Evolutionary conservation across 2,888 invertebrate genomes (phyloP).

Genomic region (Aromia moschata): DNA sequence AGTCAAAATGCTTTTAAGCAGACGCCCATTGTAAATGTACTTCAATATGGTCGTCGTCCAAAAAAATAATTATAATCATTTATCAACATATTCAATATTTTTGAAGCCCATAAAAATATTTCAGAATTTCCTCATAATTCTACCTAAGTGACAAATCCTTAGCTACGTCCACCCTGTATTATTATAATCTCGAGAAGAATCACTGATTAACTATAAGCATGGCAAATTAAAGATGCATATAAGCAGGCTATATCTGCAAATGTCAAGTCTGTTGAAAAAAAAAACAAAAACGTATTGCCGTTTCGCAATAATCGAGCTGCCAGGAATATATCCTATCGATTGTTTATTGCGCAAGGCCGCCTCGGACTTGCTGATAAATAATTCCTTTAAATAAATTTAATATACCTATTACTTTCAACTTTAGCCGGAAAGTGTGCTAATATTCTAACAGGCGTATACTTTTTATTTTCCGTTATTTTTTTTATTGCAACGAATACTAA

Average conservation of each 20-base stretch:
- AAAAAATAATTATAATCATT: too few species aligned
- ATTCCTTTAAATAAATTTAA: conserved; percentile 16
- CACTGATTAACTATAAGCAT: neutral
- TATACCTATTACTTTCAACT: conserved; percentile 30
- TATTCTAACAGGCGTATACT: conserved; percentile 10
- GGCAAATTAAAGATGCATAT: conserved; percentile 15
- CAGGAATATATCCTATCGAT: conserved; percentile 17
- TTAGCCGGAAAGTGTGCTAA: conserved; percentile 30
- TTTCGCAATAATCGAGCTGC: conserved; percentile 17
- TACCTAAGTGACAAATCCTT: too few species aligned
- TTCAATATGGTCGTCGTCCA: too few species aligned
- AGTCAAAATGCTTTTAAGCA: too few species aligned
- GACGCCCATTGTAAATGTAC: too few species aligned
- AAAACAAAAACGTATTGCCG: conserved; percentile 6
- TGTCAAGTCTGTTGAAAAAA: conserved; percentile 15
- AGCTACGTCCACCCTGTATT: neutral
- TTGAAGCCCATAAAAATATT: too few species aligned
- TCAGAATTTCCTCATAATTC: too few species aligned
- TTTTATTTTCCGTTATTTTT: conserved; percentile 12
- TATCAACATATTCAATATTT: too few species aligned
- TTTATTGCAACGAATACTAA: neutral
- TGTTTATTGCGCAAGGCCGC: conserved; percentile 18
- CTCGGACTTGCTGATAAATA: conserved; percentile 5
- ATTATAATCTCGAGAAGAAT: neutral
- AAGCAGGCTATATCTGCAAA: conserved; percentile 1